Evolutionary conservation across 2,113 vertebrate genomes (phyloP).

Genomic region (Promerops cafer): DNA sequence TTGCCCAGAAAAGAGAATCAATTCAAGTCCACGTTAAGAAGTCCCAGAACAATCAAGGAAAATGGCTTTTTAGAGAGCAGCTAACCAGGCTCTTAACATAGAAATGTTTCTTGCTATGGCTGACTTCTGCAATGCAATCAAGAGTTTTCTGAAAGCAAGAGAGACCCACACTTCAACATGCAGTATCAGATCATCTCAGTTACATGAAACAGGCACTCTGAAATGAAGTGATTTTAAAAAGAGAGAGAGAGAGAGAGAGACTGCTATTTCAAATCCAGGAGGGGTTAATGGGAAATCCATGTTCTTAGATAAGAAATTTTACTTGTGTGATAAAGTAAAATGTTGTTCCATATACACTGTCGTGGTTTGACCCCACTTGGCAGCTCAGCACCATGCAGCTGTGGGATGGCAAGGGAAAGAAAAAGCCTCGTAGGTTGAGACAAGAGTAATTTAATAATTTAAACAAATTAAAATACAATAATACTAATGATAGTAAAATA

Average conservation of each 20-base stretch:
- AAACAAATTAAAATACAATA: background rate
- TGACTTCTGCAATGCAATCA: background rate
- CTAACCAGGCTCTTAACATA: background rate
- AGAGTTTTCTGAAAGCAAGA: background rate
- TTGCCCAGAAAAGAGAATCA: background rate
- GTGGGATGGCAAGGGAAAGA: background rate
- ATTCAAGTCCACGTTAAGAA: background rate
- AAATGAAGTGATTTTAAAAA: background rate
- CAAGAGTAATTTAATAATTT: background rate
- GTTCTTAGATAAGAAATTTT: background rate
- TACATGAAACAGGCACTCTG: background rate
- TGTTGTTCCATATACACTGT: background rate
- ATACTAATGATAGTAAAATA: background rate
- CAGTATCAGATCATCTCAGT: background rate
- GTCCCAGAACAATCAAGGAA: background rate
- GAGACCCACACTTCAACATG: background rate
- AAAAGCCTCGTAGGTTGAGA: background rate
- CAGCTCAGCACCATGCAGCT: background rate
- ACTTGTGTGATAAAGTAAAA: background rate
- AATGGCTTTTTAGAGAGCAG: background rate
- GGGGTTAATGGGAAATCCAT: background rate
- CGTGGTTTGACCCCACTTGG: background rate
- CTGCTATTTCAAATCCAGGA: background rate
- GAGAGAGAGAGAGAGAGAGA: background rate
- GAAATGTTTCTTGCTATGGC: background rate